Evolutionary conservation across 2,888 invertebrate species (phyloP), one percentile per base, ranked within the genome.

Genomic region (Zygothrica quintamaculata): DNA sequence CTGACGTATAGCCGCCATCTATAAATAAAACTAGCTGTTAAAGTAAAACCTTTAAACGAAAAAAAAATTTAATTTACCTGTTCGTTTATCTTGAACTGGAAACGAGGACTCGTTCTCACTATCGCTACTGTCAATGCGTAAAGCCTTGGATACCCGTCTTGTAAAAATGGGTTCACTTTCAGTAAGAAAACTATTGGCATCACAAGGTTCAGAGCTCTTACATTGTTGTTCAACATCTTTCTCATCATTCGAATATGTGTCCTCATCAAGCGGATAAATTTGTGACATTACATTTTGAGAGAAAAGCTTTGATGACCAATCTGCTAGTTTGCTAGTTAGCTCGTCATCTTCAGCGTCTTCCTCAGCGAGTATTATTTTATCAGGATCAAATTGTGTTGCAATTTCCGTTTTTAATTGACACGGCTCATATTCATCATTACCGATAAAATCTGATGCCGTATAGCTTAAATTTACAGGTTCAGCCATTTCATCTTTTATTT

Each of bases 341-440:
- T 77, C 88, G 8, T 87, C 77, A 40, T 90, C 89, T 0, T 87
- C 87, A n/a, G n/a, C n/a, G n/a, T n/a, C n/a, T 5, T 89, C 88
- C 11, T 87, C 80, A 36, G 87, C 75, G 4, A 65, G 52, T 16
- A 69, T 39, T 1, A 78, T 43, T 4, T 85, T 76, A 25, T 78
- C 68, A 0, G 68, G 73, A 18, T 64, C 42, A 8, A 67, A 25
- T 31, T 62, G 18, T 11, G 51, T 58, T 12, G 55, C 47, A 1
- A 55, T 55, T 37, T 68, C 58, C 0, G 33, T n/a, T 43, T 62
- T 66, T 2, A 33, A 26, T 6, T 37, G 31, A 36, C 9, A 1
- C 1, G 29, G 26, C 0, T 18, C 5, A 44, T 31, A 46, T 9
- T 77, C 68, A 11, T 65, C 57, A 3, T 73, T 65, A 2, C 65